Conservation (phyloP, 2,113 vertebrate genomes). For the Heterocephalus glaber region DNA sequence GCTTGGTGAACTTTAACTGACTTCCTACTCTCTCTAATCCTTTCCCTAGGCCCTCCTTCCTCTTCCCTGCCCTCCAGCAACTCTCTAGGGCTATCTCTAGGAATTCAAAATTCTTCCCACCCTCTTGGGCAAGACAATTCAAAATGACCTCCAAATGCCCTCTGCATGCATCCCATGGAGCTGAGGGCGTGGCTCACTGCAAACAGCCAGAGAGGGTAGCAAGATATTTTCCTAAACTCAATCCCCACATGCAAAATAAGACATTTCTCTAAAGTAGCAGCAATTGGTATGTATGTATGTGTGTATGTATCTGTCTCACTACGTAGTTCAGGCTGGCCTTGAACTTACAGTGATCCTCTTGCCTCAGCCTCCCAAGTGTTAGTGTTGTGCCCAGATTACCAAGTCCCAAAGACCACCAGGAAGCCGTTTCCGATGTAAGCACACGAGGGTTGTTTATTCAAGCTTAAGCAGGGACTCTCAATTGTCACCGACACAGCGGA, state of each 20-base stretch:
- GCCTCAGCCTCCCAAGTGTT: neutral
- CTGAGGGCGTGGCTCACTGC: neutral
- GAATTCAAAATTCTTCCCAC: neutral
- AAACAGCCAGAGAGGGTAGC: neutral
- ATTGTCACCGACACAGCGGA: too few species aligned
- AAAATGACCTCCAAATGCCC: neutral
- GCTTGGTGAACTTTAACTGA: neutral
- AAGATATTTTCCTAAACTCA: neutral
- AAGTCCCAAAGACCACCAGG: too few species aligned
- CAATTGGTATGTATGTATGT: neutral
- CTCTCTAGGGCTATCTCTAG: neutral
- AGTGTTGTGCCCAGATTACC: too few species aligned
- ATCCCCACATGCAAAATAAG: neutral
- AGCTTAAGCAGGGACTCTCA: too few species aligned
- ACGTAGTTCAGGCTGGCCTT: neutral
- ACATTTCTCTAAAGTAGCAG: neutral
- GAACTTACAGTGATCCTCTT: neutral
- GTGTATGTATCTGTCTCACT: neutral
- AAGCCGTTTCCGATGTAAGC: too few species aligned
- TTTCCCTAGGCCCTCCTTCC: neutral
- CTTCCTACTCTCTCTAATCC: neutral
- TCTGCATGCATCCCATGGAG: neutral
- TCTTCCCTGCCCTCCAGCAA: neutral
- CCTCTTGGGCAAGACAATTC: neutral
- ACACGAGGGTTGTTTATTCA: too few species aligned